A percentile compares a stretch with the other conserved stretches of the same genome.
Evolutionary conservation across 2,113 vertebrate genomes (phyloP).

Genomic region (Morone chrysops): DNA sequence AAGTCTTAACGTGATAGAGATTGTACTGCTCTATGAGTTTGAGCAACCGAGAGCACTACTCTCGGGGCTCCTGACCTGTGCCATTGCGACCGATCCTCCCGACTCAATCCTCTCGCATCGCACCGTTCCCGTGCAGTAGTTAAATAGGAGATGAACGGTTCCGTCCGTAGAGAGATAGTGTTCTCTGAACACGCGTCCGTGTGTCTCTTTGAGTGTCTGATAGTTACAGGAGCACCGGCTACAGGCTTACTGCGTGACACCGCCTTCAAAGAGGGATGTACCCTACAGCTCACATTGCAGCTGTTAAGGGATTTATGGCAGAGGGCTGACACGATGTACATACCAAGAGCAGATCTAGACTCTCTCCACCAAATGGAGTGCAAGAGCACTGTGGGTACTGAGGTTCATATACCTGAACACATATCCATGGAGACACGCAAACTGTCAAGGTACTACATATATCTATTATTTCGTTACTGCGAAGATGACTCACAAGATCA

Average conservation of each 20-base stretch:
- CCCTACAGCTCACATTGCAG: neutral
- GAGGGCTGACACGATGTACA: neutral
- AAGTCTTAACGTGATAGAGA: neutral
- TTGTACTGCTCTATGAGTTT: neutral
- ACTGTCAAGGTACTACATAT: constrained; percentile 16
- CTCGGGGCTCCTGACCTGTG: neutral
- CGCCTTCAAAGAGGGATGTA: too few species aligned
- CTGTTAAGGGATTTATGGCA: neutral
- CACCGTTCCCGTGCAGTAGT: too few species aligned
- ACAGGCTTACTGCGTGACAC: neutral
- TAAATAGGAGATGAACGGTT: constrained; percentile 6
- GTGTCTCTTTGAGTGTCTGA: neutral
- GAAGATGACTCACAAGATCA: too few species aligned
- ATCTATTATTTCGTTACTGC: constrained; percentile 10
- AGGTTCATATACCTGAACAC: neutral
- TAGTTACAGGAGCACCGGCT: neutral
- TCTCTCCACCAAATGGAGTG: constrained; percentile 4
- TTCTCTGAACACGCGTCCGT: neutral
- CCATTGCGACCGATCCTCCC: too few species aligned
- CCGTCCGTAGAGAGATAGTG: neutral
- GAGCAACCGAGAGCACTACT: neutral
- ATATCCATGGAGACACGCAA: neutral
- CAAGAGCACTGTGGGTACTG: neutral
- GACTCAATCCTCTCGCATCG: too few species aligned
- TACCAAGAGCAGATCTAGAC: neutral